Evolutionary conservation across 2,888 invertebrate genomes (phyloP).

Genomic region (Drosophila neotestacea): DNA sequence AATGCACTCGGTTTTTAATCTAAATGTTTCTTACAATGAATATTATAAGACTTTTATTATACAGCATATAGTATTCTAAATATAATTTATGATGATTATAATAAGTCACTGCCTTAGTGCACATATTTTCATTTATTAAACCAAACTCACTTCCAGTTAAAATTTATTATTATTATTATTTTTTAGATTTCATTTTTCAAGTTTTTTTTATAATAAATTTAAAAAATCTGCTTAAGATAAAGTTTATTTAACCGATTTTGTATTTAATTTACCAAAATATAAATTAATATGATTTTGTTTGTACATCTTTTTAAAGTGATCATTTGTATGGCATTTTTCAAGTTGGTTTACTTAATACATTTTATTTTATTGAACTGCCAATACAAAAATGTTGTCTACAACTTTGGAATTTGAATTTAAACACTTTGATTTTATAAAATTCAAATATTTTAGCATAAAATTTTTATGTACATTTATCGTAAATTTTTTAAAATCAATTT

Average conservation of each 20-base stretch:
- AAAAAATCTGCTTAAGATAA: too few species aligned
- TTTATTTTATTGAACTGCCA: background rate
- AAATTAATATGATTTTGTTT: background rate
- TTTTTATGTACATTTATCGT: background rate
- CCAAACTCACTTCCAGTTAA: too few species aligned
- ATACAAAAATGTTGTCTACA: background rate
- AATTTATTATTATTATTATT: too few species aligned
- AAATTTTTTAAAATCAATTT: background rate
- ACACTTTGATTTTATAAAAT: background rate
- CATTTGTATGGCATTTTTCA: too few species aligned
- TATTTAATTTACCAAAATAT: background rate
- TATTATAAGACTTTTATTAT: background rate
- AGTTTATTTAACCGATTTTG: background rate
- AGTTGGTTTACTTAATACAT: background rate
- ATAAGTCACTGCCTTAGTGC: background rate
- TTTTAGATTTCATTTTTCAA: too few species aligned
- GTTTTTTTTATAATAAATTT: too few species aligned
- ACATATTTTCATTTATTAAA: background rate
- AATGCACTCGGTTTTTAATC: conserved; percentile 10
- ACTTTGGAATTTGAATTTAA: too few species aligned
- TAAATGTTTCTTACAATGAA: background rate
- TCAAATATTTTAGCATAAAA: background rate
- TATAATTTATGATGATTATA: too few species aligned
- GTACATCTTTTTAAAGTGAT: background rate
- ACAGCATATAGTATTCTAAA: background rate